Evolutionary conservation across 1,140 invertebrate genomes (phyloP), one percentile per base, ranked within the genome.

Genomic region (Matsumurasca onukii): DNA sequence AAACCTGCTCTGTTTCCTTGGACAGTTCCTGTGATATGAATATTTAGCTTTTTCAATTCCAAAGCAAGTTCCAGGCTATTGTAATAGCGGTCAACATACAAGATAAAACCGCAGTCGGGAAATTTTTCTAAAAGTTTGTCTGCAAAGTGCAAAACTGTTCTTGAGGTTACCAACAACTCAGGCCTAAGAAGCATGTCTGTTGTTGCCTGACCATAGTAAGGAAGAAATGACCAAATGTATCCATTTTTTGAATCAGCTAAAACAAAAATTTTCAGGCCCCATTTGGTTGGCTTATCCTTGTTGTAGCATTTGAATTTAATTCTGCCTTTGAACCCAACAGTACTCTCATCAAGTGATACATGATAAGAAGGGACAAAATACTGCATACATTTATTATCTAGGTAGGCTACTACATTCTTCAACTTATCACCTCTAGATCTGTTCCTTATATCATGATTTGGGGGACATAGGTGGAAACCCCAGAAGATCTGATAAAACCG

Each of bases 351-450:
- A 25, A 69, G 24, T 30, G 24, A 31, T 1, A 69, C 30, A 2
- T 62, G 3, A 31, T 69, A 64, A 1, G 30, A 1, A 1, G 67
- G 67, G 2, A 64, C 17, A 64, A 31, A 69, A 49, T 66, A 66
- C 55, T 69, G n/a, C 39, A 20, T 69, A 49, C 62, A 69, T 30
- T 69, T 69, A 1, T 69, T 30, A 22, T 69, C 59, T 1, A 69
- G 61, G 34, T 62, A 69, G 1, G 17, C 2, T 2, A 62, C 31
- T 9, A 69, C 25, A 39, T 59, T 69, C 29, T 55, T 69, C 52
- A n/a, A n/a, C n/a, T n/a, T n/a, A n/a, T n/a, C n/a, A n/a, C n/a
- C n/a, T 9, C 62, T 27, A 24, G 68, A 65, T 12, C 27, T 3
- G n/a, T 29, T 63, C 45, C 24, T 24, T n/a, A 45, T 17, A 9